phyloP scores from a whole-genome alignment of 2,113 vertebrate genomes.

The Neogobius melanostomus region DNA sequence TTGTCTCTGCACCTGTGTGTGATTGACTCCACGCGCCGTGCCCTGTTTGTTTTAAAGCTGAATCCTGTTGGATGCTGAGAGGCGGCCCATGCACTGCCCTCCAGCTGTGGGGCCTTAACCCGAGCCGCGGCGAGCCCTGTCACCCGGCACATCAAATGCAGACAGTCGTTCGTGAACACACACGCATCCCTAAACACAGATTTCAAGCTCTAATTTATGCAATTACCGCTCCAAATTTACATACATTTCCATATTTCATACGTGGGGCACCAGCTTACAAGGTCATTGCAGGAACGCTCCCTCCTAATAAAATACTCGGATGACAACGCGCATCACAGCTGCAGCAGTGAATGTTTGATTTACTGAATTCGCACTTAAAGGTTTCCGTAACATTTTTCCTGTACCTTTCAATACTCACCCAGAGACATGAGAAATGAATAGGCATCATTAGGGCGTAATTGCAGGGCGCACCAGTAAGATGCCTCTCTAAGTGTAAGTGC shows the following conservation, averaged over 20 bases:
- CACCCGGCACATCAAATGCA: slow-evolving; percentile 25
- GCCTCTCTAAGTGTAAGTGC: slow-evolving; percentile 39
- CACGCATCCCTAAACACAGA: slow-evolving; percentile 33
- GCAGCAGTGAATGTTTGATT: slow-evolving; percentile 12
- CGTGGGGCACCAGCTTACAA: slow-evolving; percentile 53
- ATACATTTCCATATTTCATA: slow-evolving; percentile 64
- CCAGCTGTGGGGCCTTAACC: slow-evolving; percentile 47
- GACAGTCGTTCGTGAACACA: slow-evolving; percentile 3
- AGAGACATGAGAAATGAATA: slow-evolving; percentile 40
- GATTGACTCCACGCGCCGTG: slow-evolving; percentile 20
- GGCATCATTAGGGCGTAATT: slow-evolving; percentile 58
- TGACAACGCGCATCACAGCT: slow-evolving; percentile 24
- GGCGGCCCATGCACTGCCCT: slow-evolving; percentile 36
- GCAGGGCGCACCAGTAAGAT: slow-evolving; percentile 37
- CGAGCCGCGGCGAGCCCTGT: slow-evolving; percentile 27
- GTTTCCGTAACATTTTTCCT: slow-evolving; percentile 3
- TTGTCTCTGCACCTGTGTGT: slow-evolving; percentile 31
- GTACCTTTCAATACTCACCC: slow-evolving; percentile 26
- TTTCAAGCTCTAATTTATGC: slow-evolving; percentile 60
- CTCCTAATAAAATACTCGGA: slow-evolving; percentile 9
- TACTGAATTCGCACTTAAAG: slow-evolving; percentile 10
- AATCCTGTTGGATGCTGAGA: slow-evolving; percentile 47
- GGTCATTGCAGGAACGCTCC: slow-evolving; percentile 45
- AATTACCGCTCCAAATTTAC: slow-evolving; percentile 53
- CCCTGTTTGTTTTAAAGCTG: slow-evolving; percentile 48